phyloP scores from a whole-genome alignment of 2,113 vertebrate species.

The Panthera leo region DNA sequence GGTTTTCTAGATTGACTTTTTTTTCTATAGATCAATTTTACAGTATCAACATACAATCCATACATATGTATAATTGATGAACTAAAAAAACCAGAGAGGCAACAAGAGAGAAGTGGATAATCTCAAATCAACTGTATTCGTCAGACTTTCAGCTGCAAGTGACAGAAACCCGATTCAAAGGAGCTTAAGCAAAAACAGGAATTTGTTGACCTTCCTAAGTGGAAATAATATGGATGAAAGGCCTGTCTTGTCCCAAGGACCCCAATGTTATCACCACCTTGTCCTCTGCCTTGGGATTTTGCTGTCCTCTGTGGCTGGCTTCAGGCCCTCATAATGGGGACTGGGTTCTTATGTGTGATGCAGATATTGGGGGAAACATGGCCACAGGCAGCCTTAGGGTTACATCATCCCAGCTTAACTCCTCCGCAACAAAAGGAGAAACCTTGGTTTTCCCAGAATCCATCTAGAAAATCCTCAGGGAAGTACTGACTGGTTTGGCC shows the following conservation, averaged over 20 bases:
- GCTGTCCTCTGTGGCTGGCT: not conserved
- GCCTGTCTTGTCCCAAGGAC: not conserved
- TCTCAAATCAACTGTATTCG: not conserved
- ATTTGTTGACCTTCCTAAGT: not conserved
- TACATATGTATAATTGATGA: not conserved
- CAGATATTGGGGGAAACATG: not conserved
- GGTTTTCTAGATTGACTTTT: conserved; percentile 33
- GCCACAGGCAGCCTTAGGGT: not conserved
- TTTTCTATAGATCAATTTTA: not conserved
- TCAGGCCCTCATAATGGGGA: too few relatives aligned
- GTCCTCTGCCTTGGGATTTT: not conserved
- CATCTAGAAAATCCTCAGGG: not conserved
- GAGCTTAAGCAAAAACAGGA: not conserved
- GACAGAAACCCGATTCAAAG: not conserved
- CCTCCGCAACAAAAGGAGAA: not conserved
- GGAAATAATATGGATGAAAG: not conserved
- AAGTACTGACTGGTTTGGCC: not conserved
- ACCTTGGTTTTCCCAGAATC: not conserved
- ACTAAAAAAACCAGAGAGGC: not conserved
- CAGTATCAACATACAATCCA: not conserved
- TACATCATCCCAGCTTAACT: not conserved
- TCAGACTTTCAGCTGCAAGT: not conserved
- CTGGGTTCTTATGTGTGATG: not conserved
- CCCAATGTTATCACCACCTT: not conserved
- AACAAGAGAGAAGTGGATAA: not conserved